Evolutionary conservation across 2,888 invertebrate species (phyloP), one percentile per base, ranked within the genome.

Genomic region (Brachyopa scutellaris): DNA sequence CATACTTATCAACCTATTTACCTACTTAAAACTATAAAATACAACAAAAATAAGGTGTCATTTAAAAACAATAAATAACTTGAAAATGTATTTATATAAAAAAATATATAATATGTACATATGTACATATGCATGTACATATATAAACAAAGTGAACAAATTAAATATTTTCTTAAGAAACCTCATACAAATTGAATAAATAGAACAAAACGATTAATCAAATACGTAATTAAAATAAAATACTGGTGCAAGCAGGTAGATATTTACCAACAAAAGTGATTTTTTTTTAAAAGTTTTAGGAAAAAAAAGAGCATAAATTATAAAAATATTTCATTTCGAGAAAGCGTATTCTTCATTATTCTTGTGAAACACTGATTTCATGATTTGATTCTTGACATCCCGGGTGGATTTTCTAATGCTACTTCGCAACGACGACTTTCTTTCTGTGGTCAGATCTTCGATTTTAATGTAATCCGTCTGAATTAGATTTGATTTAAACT

Each of bases 291-390:
- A n/a, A n/a, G n/a, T n/a, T n/a, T n/a, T n/a, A n/a, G n/a, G n/a
- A n/a, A n/a, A n/a, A n/a, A n/a, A n/a, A n/a, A n/a, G n/a, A n/a
- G n/a, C 7, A 69, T 69, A 80, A 17, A 55, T 19, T 13, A 23
- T 11, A 38, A 26, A 13, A 15, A 15, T 7, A 2, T 1, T 9
- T 84, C 69, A 88, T 62, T 88, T 87, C 79, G 85, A 83, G 19
- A 89, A 88, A 45, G 85, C 85, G 79, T 90, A 90, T 59, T 87
- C 88, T 38, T 90, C 90, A 23, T 88, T 87, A 17, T 86, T 88
- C 83, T 89, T 89, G 84, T 90, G 87, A 84, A 90, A 90, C n/a
- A 88, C 86, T 0, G 86, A 84, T 77, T 87, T 88, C 85, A 87
- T 84, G 53, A 90, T 87, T 66, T 90, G 89, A 38, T 86, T 85